Conservation (phyloP, 2,888 invertebrate species). For the Rhimphoctona megacephalus region DNA sequence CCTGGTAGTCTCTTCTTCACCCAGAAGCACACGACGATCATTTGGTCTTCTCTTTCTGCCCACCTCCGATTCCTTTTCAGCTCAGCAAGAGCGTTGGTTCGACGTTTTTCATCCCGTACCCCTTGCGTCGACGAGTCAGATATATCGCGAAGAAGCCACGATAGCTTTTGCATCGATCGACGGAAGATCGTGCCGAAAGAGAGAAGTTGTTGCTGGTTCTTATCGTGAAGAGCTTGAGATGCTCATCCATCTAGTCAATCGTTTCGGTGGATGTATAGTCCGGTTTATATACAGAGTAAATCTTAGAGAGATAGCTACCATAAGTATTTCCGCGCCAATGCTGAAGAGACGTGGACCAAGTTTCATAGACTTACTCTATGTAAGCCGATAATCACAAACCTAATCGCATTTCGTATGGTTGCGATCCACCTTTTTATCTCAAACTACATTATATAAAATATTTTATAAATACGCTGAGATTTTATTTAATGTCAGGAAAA, state of each 20-base stretch:
- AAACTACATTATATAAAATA: conserved; percentile 4
- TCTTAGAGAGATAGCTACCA: not conserved
- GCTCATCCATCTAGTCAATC: conserved; percentile 64
- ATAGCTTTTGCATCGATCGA: conserved; percentile 66
- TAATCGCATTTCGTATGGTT: conserved; percentile 42
- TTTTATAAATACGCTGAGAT: conserved; percentile 28
- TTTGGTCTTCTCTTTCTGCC: conserved; percentile 45
- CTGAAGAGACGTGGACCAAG: not conserved
- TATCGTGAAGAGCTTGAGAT: conserved; percentile 54
- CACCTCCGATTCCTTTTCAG: conserved; percentile 58
- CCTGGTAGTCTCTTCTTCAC: conserved; percentile 62
- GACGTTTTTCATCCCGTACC: conserved; percentile 63
- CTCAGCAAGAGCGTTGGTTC: conserved; percentile 54
- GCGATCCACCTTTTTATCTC: not conserved
- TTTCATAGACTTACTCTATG: not conserved
- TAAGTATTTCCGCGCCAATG: not conserved
- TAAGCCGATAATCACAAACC: not conserved
- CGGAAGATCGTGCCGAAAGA: conserved; percentile 58
- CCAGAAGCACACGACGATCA: conserved; percentile 63
- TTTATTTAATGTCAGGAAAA: conserved; percentile 1
- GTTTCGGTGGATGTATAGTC: conserved; percentile 22
- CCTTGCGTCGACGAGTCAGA: conserved; percentile 42
- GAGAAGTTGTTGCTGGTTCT: conserved; percentile 59
- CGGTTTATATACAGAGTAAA: not conserved
- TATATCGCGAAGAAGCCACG: conserved; percentile 44